Conservation (phyloP, 2,113 vertebrate genomes). For the Theristicus caerulescens region DNA sequence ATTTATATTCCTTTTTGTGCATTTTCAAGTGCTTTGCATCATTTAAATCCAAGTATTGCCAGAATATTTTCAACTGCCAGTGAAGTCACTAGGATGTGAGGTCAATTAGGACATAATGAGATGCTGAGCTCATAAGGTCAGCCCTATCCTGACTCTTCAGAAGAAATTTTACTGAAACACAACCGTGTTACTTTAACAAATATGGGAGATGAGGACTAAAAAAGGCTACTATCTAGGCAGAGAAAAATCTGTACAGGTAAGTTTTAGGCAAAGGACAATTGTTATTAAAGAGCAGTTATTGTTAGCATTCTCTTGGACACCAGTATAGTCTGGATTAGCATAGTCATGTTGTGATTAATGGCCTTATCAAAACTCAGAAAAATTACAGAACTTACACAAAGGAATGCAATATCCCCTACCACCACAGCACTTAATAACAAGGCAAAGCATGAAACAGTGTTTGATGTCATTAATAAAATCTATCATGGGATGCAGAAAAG, state of each 20-base stretch:
- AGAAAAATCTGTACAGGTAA: background rate
- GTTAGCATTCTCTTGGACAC: background rate
- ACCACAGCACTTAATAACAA: background rate
- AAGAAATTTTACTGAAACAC: background rate
- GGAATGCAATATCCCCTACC: background rate
- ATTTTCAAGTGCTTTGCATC: background rate
- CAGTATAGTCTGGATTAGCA: background rate
- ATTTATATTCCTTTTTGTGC: background rate
- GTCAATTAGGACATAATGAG: background rate
- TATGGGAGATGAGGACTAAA: background rate
- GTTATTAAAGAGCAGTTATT: background rate
- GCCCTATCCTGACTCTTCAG: background rate
- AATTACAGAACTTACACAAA: constrained; percentile 17
- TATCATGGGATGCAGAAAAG: background rate
- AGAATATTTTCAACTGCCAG: background rate
- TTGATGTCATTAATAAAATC: constrained; percentile 38
- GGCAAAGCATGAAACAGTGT: background rate
- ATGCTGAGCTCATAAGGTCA: background rate
- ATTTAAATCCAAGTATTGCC: background rate
- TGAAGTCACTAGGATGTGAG: background rate
- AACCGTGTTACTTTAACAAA: background rate
- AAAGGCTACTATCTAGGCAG: background rate
- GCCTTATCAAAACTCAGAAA: constrained; percentile 7
- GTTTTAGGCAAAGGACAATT: background rate
- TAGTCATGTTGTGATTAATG: constrained; percentile 27